Conservation (phyloP, 2,888 invertebrate species). For the Drosophila quinaria region DNA sequence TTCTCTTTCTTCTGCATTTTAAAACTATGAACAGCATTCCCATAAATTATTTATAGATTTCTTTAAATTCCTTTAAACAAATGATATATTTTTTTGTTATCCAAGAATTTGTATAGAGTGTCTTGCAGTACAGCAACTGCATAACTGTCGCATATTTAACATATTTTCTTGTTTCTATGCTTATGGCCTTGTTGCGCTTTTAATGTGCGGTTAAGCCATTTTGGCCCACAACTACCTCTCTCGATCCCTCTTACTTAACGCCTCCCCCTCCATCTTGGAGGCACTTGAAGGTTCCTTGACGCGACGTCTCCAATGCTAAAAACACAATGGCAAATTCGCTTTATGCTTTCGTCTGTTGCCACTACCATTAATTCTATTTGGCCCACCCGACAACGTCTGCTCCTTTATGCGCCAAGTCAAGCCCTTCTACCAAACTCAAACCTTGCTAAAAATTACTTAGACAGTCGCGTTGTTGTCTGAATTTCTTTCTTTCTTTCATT, state of each 20-base stretch:
- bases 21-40: too few relatives aligned
- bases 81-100: neutral
- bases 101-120: slow-evolving; percentile 25
- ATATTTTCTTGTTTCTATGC: slow-evolving; percentile 51
- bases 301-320: slow-evolving; percentile 51
- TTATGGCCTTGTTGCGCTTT: slow-evolving; percentile 74
- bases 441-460: slow-evolving; percentile 51
- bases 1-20: too few relatives aligned
- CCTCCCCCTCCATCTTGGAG: slow-evolving; percentile 3
- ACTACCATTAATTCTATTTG: slow-evolving; percentile 70
- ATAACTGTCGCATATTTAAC: slow-evolving; percentile 25
- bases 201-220: slow-evolving; percentile 65
- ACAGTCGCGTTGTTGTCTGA: slow-evolving; percentile 58
- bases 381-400: slow-evolving; percentile 39
- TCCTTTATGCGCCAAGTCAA: slow-evolving; percentile 34
- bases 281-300: slow-evolving; percentile 75
- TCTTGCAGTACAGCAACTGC: neutral
- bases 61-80: too few relatives aligned
- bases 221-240: slow-evolving; percentile 24
- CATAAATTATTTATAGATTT: too few relatives aligned
- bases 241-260: neutral
- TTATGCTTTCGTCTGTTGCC: slow-evolving; percentile 60
- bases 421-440: slow-evolving; percentile 1
- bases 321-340: slow-evolving; percentile 57
- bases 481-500: slow-evolving; percentile 23